phyloP scores from a whole-genome alignment of 1,140 invertebrate genomes.

The Drosophila quadrilineata region DNA sequence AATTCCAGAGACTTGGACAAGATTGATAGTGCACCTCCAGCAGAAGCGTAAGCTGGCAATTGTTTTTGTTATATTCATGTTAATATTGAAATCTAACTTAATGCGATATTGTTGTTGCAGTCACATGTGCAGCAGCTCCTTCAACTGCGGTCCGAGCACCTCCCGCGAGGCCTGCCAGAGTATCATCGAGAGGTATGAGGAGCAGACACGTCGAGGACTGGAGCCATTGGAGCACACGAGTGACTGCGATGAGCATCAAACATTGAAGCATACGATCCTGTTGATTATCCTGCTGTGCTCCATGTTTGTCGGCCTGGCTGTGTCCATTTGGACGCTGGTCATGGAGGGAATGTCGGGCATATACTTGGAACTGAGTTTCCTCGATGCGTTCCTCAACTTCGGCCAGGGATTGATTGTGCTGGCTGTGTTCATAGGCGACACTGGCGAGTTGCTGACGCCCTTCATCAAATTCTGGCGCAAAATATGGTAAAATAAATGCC shows the following conservation, averaged over 20 bases:
- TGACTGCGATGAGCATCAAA: slow-evolving; percentile 86
- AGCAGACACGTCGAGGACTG: slow-evolving; percentile 81
- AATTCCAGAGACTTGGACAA: slow-evolving; percentile 47
- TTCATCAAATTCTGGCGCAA: slow-evolving; percentile 84
- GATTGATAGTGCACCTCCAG: slow-evolving; percentile 42
- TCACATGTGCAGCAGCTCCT: slow-evolving; percentile 82
- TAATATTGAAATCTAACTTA: background rate
- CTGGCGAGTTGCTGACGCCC: slow-evolving; percentile 87
- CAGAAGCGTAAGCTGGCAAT: slow-evolving; percentile 36
- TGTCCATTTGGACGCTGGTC: slow-evolving; percentile 93
- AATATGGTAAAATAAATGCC: slow-evolving; percentile 81
- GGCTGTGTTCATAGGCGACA: slow-evolving; percentile 92
- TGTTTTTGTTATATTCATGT: background rate
- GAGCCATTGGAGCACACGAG: slow-evolving; percentile 83
- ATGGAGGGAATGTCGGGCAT: slow-evolving; percentile 93
- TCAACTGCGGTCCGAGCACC: slow-evolving; percentile 81
- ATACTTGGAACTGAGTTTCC: slow-evolving; percentile 94
- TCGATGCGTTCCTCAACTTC: slow-evolving; percentile 93
- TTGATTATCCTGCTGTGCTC: slow-evolving; percentile 90
- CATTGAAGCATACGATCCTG: slow-evolving; percentile 91
- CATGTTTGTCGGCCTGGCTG: slow-evolving; percentile 93
- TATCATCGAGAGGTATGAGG: slow-evolving; percentile 83
- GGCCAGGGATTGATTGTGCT: slow-evolving; percentile 93
- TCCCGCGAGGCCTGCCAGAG: slow-evolving; percentile 83
- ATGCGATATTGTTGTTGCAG: slow-evolving; percentile 1